Conservation (phyloP, 2,113 vertebrate genomes). For the Micromys minutus region DNA sequence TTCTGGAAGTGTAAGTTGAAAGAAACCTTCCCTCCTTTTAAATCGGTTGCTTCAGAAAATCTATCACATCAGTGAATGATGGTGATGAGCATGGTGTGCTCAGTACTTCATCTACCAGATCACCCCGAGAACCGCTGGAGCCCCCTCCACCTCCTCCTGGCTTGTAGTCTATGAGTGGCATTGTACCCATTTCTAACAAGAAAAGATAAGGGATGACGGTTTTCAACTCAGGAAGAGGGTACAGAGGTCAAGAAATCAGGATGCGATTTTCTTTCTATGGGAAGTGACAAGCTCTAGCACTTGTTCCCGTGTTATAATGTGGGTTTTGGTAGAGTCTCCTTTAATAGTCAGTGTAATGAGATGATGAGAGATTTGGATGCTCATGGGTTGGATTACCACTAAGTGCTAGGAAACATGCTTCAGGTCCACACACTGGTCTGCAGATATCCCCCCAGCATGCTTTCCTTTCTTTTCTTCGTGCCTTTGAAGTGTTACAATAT, state of each 20-base stretch:
- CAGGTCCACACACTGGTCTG: not conserved
- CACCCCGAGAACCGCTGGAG: not conserved
- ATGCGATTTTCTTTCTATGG: not conserved
- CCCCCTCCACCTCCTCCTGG: not conserved
- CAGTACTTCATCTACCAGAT: not conserved
- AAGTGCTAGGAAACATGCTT: not conserved
- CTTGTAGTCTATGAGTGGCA: not conserved
- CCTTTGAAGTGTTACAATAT: not conserved
- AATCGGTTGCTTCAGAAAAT: not conserved
- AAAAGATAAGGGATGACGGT: not conserved
- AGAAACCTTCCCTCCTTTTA: not conserved
- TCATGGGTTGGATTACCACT: not conserved
- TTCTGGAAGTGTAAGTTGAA: not conserved
- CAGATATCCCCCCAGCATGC: not conserved
- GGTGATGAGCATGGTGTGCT: not conserved
- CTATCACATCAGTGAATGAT: no score
- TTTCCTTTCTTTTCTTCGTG: no score
- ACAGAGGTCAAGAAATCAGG: not conserved
- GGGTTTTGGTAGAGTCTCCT: not conserved
- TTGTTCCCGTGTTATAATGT: not conserved
- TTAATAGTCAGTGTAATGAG: not conserved
- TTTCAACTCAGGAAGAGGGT: not conserved
- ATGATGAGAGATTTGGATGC: not conserved
- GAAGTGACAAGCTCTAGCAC: not conserved
- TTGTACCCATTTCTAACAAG: not conserved